phyloP scores from a whole-genome alignment of 1,140 invertebrate genomes.

The Mercenaria mercenaria region DNA sequence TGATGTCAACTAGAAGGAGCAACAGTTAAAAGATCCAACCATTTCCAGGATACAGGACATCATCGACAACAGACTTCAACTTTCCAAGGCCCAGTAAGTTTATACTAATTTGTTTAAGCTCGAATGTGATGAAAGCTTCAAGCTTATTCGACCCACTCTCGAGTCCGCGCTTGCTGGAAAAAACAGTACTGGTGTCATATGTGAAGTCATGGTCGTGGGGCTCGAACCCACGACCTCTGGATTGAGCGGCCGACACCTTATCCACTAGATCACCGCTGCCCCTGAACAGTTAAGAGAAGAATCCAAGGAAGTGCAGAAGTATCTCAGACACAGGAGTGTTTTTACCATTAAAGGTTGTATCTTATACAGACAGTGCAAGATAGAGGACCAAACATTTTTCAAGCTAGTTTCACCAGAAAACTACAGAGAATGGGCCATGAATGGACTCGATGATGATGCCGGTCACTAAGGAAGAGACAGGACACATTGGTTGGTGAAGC shows the following conservation, averaged over 20 bases:
- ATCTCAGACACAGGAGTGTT: not conserved
- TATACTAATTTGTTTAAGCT: too few species aligned
- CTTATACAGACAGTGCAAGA: not conserved
- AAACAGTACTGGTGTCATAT: too few species aligned
- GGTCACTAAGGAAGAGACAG: slow-evolving; percentile 38
- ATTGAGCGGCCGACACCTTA: too few species aligned
- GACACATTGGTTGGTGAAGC: slow-evolving; percentile 2
- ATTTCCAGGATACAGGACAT: not conserved
- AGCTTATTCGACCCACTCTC: too few species aligned
- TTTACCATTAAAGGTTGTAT: slow-evolving; percentile 28
- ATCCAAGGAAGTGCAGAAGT: slow-evolving; percentile 44
- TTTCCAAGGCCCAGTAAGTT: not conserved
- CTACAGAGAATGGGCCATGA: not conserved
- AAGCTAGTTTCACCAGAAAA: slow-evolving; percentile 16
- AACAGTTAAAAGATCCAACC: not conserved
- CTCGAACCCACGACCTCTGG: too few species aligned
- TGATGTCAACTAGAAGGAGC: not conserved
- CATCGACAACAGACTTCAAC: not conserved
- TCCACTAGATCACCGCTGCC: too few species aligned
- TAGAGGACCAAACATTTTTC: not conserved
- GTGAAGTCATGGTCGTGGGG: too few species aligned
- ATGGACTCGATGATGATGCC: slow-evolving; percentile 46
- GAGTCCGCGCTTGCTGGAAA: too few species aligned
- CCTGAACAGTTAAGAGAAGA: not conserved
- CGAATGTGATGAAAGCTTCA: too few species aligned